phyloP scores from a whole-genome alignment of 2,888 invertebrate species.

The Stomorhina lunata region DNA sequence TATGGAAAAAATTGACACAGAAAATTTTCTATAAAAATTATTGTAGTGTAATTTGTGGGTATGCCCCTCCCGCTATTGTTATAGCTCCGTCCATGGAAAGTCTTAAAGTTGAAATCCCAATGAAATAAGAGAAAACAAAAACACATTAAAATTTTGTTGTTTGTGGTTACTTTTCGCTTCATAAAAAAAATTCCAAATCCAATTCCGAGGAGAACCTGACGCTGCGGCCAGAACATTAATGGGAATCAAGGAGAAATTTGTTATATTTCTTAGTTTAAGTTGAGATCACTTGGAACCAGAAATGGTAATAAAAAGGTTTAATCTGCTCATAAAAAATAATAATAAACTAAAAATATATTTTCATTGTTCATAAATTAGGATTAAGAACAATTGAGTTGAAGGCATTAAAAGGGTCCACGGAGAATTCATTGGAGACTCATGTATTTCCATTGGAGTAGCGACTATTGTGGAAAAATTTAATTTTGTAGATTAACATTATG shows the following conservation, averaged over 20 bases:
- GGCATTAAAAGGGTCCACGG: not conserved
- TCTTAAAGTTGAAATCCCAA: not conserved
- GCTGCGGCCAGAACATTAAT: conserved; percentile 2
- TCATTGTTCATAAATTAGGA: conserved; percentile 56
- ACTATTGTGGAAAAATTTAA: not conserved
- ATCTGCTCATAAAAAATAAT: conserved; percentile 34
- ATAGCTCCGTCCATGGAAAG: too few relatives aligned
- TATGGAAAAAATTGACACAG: too few relatives aligned
- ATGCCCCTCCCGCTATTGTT: too few relatives aligned
- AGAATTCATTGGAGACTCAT: not conserved
- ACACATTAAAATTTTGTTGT: conserved; percentile 45
- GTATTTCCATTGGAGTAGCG: not conserved
- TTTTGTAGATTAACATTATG: not conserved
- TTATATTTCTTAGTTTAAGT: conserved; percentile 3
- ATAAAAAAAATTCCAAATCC: conserved; percentile 25
- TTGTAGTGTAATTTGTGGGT: too few relatives aligned
- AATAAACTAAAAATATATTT: conserved; percentile 53
- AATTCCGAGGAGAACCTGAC: not conserved
- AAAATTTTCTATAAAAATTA: too few relatives aligned
- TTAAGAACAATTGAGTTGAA: conserved; percentile 53
- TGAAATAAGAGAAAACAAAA: not conserved
- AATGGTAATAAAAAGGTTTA: conserved; percentile 10
- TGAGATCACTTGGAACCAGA: not conserved
- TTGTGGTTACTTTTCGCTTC: conserved; percentile 52
- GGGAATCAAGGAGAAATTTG: not conserved